Base-by-base conservation (phyloP, 2,113 vertebrate species). In the Cyanistes caeruleus region DNA sequence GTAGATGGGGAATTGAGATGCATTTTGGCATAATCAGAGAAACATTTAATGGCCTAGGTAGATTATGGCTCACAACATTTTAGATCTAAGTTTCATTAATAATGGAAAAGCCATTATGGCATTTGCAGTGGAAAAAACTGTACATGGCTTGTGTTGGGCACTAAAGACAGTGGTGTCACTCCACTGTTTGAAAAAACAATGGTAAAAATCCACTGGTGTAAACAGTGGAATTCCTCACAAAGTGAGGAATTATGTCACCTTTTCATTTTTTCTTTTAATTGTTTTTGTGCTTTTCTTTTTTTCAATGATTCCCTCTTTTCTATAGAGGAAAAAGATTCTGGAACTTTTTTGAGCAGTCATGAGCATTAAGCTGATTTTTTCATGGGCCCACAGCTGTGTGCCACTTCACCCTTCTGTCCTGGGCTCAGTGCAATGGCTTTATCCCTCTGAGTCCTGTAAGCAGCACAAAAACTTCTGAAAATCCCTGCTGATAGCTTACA, bases 1-100 rank as follows among this genome's bases (percentile, higher is more conserved):
- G 75, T 93, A 90, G 92, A 92, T 53, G 92, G 98, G 97, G 97
- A 98, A 96, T 95, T 93, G 91, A 95, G 97, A 98, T 97, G 96
- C 95, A 63, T 96, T 97, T 97, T 97, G 89, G 96, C 93, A 93
- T 89, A 87, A 88, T 94, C 91, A 94, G 91, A 97, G 97, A 96
- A 97, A 94, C 95, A 93, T 94, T 96, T 97, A 98, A 97, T 98
- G 96, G 93, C 53, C 58, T 35, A 84, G 91, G 90, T 91, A 95
- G 94, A 95, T 69, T 80, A 59, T 68, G 89, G 56, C 87, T 94
- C 65, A 97, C 85, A 96, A 69, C 72, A 84, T 93, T 96, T 93
- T 88, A 67, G 76, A 58, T 67, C 86, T 43, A 84, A 97, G 90
- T 92, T 79, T 77, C 60, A 92, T 95, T 93, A 94, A 94, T 93